These are phyloP conservation scores for Drosophila parabipectinata DNA, from an alignment of 1,140 invertebrate species.

Conservation along the genomic window DNA sequence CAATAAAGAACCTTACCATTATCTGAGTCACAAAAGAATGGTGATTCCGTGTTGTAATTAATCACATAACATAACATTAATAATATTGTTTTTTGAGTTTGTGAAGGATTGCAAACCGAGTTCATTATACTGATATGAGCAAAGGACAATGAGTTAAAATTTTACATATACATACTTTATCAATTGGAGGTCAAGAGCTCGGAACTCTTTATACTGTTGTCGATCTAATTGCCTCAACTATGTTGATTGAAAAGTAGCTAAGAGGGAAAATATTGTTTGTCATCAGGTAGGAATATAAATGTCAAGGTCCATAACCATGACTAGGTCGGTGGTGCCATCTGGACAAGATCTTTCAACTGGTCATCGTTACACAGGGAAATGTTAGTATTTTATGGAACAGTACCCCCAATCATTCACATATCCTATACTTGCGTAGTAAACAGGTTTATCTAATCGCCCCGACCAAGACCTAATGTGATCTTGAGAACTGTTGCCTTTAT, in stretches of 20 bases:
- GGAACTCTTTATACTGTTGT: background rate
- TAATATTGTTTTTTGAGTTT: background rate
- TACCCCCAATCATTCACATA: conserved; percentile 29
- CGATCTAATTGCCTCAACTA: background rate
- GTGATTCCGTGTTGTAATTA: conserved; percentile 21
- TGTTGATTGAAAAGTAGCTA: background rate
- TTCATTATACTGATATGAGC: conserved; percentile 31
- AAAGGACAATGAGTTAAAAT: background rate
- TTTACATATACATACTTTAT: background rate
- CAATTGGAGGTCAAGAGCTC: background rate
- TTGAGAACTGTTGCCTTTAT: conserved; percentile 39
- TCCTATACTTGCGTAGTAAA: conserved; percentile 16
- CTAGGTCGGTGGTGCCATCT: background rate
- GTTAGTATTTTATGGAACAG: background rate
- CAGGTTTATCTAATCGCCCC: conserved; percentile 60
- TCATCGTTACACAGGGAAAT: conserved; percentile 39
- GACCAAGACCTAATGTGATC: conserved; percentile 44
- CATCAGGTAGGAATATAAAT: background rate
- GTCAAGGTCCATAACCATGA: too few species aligned
- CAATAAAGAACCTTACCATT: background rate
- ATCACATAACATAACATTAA: conserved; percentile 22
- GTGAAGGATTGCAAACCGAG: background rate
- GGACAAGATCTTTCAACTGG: conserved; percentile 10
- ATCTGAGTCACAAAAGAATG: conserved; percentile 28
- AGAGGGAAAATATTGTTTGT: background rate